Evolutionary conservation across 2,888 invertebrate genomes (phyloP).

Genomic region (Aethes cnicana): DNA sequence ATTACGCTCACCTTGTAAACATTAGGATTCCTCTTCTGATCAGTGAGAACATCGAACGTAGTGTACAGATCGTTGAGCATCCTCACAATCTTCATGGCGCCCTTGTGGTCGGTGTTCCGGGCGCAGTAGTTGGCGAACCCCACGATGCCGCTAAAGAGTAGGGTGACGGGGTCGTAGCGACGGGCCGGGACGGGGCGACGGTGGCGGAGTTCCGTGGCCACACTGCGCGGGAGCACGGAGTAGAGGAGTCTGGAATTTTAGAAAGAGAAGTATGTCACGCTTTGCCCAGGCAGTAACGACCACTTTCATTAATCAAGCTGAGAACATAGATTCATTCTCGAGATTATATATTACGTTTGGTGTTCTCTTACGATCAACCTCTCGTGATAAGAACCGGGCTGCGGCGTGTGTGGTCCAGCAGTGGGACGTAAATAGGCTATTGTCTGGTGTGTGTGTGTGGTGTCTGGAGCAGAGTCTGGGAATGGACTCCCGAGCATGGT

Average conservation of each 20-base stretch:
- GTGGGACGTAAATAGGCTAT: no score
- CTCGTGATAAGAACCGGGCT: no score
- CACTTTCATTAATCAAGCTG: no score
- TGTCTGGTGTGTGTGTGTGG: no score
- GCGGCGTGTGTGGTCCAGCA: no score
- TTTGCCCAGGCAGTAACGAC: no score
- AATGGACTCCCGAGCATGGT: no score
- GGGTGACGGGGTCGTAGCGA: slow-evolving; percentile 94
- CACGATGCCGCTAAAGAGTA: slow-evolving; percentile 95
- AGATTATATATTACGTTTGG: no score
- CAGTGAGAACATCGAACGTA: slow-evolving; percentile 95
- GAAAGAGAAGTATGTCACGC: no score
- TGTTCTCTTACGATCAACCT: no score
- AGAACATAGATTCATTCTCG: no score
- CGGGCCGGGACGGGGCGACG: slow-evolving; percentile 93
- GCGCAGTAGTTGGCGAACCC: slow-evolving; percentile 96
- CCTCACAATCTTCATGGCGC: slow-evolving; percentile 97
- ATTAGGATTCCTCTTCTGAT: slow-evolving; percentile 95
- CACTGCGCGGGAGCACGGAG: slow-evolving; percentile 95
- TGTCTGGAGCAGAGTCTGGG: no score
- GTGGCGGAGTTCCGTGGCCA: slow-evolving; percentile 97
- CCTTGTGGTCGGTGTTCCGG: slow-evolving; percentile 93
- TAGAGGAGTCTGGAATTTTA: slow-evolving; percentile 88
- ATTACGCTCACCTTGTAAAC: slow-evolving; percentile 90
- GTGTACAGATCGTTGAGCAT: slow-evolving; percentile 97